Percentiles rank a stretch among this genome's conserved stretches.
phyloP scores from a whole-genome alignment of 2,888 invertebrate genomes.

The Leptinotarsa rubiginosa region DNA sequence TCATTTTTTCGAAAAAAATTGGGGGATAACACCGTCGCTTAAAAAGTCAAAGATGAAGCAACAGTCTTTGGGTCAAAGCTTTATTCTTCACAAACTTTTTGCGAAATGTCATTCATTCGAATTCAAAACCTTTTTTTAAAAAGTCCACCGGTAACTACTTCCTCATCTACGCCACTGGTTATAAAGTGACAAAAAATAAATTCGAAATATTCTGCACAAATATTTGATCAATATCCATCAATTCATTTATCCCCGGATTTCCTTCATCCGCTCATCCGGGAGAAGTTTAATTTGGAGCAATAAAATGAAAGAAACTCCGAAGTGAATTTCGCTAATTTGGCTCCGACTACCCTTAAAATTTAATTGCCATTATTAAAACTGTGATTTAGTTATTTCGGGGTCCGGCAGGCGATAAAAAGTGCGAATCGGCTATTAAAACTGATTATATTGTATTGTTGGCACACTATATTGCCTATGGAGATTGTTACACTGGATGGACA shows the following conservation, averaged over 20 bases:
- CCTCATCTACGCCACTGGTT: not conserved
- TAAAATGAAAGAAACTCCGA: conserved; percentile 33
- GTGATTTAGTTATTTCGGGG: conserved; percentile 3
- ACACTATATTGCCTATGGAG: not conserved
- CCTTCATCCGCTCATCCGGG: not conserved
- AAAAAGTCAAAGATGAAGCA: too few relatives aligned
- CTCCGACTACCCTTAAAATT: conserved; percentile 31
- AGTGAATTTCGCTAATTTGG: conserved; percentile 29
- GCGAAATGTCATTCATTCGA: too few relatives aligned
- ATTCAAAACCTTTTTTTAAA: too few relatives aligned
- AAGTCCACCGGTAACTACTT: not conserved
- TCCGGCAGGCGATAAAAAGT: not conserved
- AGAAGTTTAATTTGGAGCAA: not conserved
- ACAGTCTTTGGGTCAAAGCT: too few relatives aligned
- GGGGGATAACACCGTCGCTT: too few relatives aligned
- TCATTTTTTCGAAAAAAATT: too few relatives aligned
- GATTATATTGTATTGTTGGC: not conserved
- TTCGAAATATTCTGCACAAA: conserved; percentile 2
- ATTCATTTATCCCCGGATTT: not conserved
- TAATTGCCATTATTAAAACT: conserved; percentile 40
- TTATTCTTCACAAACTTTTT: too few relatives aligned
- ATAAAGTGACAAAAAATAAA: not conserved
- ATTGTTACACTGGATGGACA: too few relatives aligned
- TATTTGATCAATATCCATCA: conserved; percentile 8
- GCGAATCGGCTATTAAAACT: not conserved